Evolutionary conservation across 2,888 invertebrate genomes (phyloP), one percentile per base, ranked within the genome.

Genomic region (Gymnocheta viridis): DNA sequence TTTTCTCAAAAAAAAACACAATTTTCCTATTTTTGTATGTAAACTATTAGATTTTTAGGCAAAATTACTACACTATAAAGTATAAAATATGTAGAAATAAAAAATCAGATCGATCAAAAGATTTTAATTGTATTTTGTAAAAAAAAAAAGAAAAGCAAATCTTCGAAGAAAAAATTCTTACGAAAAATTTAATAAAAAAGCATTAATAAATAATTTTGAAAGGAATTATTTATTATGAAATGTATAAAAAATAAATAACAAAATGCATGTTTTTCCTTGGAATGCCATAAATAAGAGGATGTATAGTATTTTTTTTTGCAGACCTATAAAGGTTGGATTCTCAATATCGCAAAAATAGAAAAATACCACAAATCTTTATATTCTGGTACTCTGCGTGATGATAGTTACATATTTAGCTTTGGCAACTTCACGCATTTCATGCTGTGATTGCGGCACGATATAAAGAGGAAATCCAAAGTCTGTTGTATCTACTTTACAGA

Each of bases 21-120:
- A 51, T 81, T 74, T 83, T 81, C 67, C 80, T 81, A 77, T 81
- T 73, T 78, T 70, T 81, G 44, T 77, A 81, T 84, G 73, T 81
- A 81, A 84, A 84, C 73, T 73, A 73, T 41, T 84, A 81, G 77
- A 51, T 19, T 47, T 49, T 60, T 54, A 74, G 49, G 27, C 17
- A 38, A 19, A 22, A 29, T 29, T 56, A n/a, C n/a, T 56, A n/a
- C n/a, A 47, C 5, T 64, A 14, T 19, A 62, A 22, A 22, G n/a
- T 69, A 38, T 38, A 35, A 24, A 29, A 60, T 62, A 24, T 51
- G 41, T 29, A 51, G n/a, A 62, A 44, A 41, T 9, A 10, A 41
- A 41, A n/a, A 64, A 56, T n/a, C 24, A 66, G 14, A 69, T 58
- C 19, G 12, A 72, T 56, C 10, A 27, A 44, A 64, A 17, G 12